Conservation (phyloP, 2,888 invertebrate genomes). For the Leucania comma region DNA sequence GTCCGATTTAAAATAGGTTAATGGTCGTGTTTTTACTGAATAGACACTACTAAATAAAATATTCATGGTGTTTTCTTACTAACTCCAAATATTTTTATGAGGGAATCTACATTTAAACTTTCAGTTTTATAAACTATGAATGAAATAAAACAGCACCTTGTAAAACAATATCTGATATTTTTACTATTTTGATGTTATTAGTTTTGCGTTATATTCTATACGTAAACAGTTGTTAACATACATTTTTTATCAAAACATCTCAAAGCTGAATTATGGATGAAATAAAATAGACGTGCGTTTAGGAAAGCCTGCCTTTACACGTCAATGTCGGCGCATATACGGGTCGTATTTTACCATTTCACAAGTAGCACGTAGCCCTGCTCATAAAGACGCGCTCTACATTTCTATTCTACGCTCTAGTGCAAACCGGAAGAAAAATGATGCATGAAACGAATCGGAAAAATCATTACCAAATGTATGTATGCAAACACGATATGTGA, state of each 20-base stretch:
- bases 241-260: conserved; percentile 16
- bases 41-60: conserved; percentile 77
- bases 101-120: conserved; percentile 59
- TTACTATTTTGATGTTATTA: conserved; percentile 21
- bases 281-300: conserved; percentile 3
- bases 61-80: conserved; percentile 71
- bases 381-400: not conserved
- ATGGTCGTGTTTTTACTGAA: conserved; percentile 81
- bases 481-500: conserved; percentile 72
- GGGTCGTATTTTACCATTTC: not conserved
- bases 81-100: conserved; percentile 62
- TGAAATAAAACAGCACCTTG: conserved; percentile 45
- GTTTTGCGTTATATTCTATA: conserved; percentile 22
- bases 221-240: conserved; percentile 35
- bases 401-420: not conserved
- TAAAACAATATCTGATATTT: conserved; percentile 32
- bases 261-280: not conserved
- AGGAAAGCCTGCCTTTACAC: conserved; percentile 1
- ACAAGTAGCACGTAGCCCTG: not conserved
- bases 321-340: not conserved
- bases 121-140: conserved; percentile 59
- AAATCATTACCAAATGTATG: conserved; percentile 59
- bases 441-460: conserved; percentile 12
- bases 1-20: conserved; percentile 87
- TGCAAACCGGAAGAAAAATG: conserved; percentile 6